A percentile compares a stretch with the other conserved stretches of the same genome.
phyloP scores from a whole-genome alignment of 2,888 invertebrate species.

The Opisthograptis luteolata region DNA sequence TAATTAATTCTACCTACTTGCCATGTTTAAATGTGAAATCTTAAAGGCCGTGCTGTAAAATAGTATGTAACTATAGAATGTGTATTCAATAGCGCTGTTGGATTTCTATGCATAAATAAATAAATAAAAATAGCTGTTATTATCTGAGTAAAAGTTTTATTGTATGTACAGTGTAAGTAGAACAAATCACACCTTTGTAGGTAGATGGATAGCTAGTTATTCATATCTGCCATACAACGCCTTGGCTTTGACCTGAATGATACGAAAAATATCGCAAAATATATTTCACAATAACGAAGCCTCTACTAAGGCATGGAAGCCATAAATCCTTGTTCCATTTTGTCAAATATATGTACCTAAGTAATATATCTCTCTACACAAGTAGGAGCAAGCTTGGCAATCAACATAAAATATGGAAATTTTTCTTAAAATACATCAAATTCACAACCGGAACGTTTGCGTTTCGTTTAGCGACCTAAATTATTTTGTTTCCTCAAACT shows the following conservation, averaged over 20 bases:
- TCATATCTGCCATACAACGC: neutral
- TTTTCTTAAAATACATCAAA: conserved; percentile 16
- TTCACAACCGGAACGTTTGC: conserved; percentile 20
- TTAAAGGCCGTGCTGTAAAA: too few relatives aligned
- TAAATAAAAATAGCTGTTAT: too few relatives aligned
- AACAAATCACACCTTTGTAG: conserved; percentile 5
- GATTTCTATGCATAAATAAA: too few relatives aligned
- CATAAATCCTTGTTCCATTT: conserved; percentile 3
- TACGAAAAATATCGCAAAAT: neutral
- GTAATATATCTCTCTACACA: conserved; percentile 3
- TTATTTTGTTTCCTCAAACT: conserved; percentile 30
- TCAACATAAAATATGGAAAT: conserved; percentile 19
- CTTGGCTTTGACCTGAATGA: conserved; percentile 10
- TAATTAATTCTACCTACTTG: too few relatives aligned
- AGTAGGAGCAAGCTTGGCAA: neutral
- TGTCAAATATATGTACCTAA: neutral
- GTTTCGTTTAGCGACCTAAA: conserved; percentile 22
- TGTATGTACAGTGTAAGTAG: neutral
- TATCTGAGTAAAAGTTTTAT: neutral
- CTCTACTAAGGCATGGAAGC: neutral
- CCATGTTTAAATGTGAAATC: too few relatives aligned
- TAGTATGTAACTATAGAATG: too few relatives aligned
- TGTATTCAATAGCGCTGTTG: too few relatives aligned
- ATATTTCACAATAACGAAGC: neutral
- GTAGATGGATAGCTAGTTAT: neutral